A percentile compares a stretch with the other conserved stretches of the same genome.
phyloP scores from a whole-genome alignment of 1,140 invertebrate genomes.

The Apis dorsata region DNA sequence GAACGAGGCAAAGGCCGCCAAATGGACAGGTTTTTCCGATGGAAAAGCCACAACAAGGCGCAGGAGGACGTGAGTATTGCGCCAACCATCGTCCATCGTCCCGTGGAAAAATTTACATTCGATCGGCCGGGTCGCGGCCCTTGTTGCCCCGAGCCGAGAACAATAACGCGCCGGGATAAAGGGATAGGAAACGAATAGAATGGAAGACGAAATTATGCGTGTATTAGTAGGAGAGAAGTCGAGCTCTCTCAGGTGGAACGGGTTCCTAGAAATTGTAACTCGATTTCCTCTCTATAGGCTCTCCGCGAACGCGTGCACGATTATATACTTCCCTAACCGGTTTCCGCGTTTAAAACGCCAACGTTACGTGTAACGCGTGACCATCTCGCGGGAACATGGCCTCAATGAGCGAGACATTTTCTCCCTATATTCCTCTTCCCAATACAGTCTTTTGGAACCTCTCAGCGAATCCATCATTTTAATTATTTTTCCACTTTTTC shows the following conservation, averaged over 20 bases:
- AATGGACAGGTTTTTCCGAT: constrained; percentile 76
- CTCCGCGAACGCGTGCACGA: constrained; percentile 11
- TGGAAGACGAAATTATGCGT: constrained; percentile 43
- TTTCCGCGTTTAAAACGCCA: constrained; percentile 33
- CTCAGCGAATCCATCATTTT: not conserved
- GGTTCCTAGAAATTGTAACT: constrained; percentile 33
- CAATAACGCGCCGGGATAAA: not conserved
- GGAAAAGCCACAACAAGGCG: constrained; percentile 76
- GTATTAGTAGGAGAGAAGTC: constrained; percentile 19
- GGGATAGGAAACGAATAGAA: not conserved
- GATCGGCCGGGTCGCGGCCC: constrained; percentile 58
- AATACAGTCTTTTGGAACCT: not conserved
- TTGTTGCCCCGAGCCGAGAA: not conserved
- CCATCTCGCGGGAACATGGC: constrained; percentile 18
- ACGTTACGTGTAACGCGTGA: constrained; percentile 24
- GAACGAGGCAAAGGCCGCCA: constrained; percentile 15
- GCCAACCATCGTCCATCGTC: not conserved
- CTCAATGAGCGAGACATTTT: constrained; percentile 18
- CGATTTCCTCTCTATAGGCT: constrained; percentile 7
- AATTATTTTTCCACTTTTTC: too few relatives aligned
- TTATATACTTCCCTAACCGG: constrained; percentile 32
- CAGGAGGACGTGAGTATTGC: constrained; percentile 73
- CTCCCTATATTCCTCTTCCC: not conserved
- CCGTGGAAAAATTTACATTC: constrained; percentile 53
- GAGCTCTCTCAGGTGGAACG: constrained; percentile 34